Percentiles rank a stretch among this genome's conserved stretches.
Evolutionary conservation across 2,797 vertebrate genomes (phyloP).

Genomic region (Crenichthys baileyi): DNA sequence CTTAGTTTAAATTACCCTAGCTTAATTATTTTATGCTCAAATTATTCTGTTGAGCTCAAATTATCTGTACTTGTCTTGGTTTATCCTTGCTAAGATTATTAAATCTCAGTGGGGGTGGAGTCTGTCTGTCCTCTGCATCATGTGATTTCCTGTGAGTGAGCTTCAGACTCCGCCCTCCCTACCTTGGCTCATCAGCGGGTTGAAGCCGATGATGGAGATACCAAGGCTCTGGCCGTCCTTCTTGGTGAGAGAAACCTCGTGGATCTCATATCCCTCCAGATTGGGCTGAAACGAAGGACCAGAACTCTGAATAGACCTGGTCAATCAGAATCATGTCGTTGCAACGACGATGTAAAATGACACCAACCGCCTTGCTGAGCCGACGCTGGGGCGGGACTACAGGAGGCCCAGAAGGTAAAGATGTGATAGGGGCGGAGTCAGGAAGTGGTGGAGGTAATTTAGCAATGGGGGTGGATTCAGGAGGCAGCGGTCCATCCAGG

Average conservation of each 20-base stretch:
- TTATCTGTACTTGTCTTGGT: no score
- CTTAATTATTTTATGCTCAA: no score
- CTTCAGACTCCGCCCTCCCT: not conserved
- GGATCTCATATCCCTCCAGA: conserved; percentile 85
- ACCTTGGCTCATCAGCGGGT: conserved; percentile 82
- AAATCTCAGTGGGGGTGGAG: no score
- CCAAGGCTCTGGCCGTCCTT: conserved; percentile 93
- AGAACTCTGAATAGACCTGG: not conserved
- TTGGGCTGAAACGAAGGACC: conserved; percentile 65
- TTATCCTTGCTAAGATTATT: no score
- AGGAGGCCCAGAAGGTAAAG: conserved; percentile 60
- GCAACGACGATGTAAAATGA: not conserved
- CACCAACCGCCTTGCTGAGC: conserved; percentile 60
- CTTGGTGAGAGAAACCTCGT: conserved; percentile 87
- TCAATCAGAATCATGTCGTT: not conserved
- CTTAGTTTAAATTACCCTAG: no score
- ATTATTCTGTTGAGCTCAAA: no score
- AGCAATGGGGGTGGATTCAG: conserved; percentile 76
- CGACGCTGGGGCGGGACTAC: conserved; percentile 21
- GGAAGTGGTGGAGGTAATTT: conserved; percentile 80
- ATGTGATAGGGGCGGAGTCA: conserved; percentile 68
- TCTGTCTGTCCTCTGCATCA: no score
- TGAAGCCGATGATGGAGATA: conserved; percentile 93
- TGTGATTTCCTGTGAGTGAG: no score
- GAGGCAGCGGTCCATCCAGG: conserved; percentile 83